Percentiles rank a stretch among this genome's conserved stretches.
Evolutionary conservation across 2,888 invertebrate genomes (phyloP).

Genomic region (Choristoneura rosaceana): DNA sequence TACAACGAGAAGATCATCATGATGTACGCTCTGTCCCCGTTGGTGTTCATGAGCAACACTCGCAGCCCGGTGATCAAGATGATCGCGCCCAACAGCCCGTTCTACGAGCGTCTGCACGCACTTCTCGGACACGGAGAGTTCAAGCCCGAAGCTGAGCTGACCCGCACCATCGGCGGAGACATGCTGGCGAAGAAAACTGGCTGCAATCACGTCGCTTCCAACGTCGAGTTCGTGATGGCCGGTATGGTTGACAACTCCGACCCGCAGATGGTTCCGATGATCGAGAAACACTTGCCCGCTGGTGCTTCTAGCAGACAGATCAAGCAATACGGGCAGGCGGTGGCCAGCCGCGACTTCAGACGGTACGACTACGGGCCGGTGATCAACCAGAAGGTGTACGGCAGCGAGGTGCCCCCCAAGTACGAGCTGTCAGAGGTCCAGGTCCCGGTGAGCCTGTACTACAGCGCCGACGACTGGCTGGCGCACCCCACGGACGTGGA

Average conservation of each 20-base stretch:
- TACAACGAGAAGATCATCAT: conserved; percentile 72
- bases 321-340: conserved; percentile 84
- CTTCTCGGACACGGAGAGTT: conserved; percentile 68
- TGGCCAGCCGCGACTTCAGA: conserved; percentile 66
- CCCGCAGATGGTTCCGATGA: conserved; percentile 79
- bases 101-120: conserved; percentile 56
- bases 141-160: conserved; percentile 62
- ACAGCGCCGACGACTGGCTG: conserved; percentile 87
- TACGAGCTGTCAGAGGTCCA: conserved; percentile 72
- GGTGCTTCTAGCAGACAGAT: conserved; percentile 84
- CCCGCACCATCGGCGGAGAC: conserved; percentile 66
- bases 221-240: conserved; percentile 86
- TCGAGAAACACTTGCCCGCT: conserved; percentile 83
- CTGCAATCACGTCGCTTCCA: conserved; percentile 83
- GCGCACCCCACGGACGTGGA: conserved; percentile 86
- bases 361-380: conserved; percentile 71
- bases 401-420: conserved; percentile 63
- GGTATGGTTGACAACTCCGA: conserved; percentile 86
- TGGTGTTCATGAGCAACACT: conserved; percentile 74
- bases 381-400: conserved; percentile 72
- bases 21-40: conserved; percentile 76
- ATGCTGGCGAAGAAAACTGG: conserved; percentile 69
- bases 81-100: conserved; percentile 68
- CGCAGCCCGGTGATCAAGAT: conserved; percentile 76
- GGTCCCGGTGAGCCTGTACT: conserved; percentile 73